Conservation (phyloP, 2,797 vertebrate species). For the Sebastes elongatus region DNA sequence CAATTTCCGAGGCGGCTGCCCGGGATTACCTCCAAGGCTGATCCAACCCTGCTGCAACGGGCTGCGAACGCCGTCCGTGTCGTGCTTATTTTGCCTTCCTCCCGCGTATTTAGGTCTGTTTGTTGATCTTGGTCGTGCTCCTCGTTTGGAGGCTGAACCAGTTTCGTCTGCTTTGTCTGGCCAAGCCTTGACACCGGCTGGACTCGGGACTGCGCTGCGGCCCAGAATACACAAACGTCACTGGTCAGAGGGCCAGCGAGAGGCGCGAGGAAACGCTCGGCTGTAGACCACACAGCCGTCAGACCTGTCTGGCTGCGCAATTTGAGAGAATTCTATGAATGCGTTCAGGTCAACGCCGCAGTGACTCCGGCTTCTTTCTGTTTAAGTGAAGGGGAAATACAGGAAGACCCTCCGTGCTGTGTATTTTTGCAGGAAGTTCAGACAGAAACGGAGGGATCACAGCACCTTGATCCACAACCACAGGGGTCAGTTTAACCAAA, state of each 20-base stretch:
- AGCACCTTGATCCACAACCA: constrained; percentile 62
- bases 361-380: constrained; percentile 37
- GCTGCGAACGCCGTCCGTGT: constrained; percentile 19
- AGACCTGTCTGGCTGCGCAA: constrained; percentile 27
- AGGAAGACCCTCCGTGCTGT: constrained; percentile 56
- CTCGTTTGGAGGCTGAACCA: constrained; percentile 42
- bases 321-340: constrained; percentile 30
- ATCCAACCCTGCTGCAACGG: constrained; percentile 26
- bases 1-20: constrained; percentile 73
- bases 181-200: constrained; percentile 53
- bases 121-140: constrained; percentile 72
- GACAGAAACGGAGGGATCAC: constrained; percentile 63
- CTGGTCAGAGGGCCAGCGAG: constrained; percentile 44
- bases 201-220: constrained; percentile 19
- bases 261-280: constrained; percentile 18
- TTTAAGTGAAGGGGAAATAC: constrained; percentile 54
- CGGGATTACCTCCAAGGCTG: constrained; percentile 68
- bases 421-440: constrained; percentile 74
- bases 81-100: constrained; percentile 75
- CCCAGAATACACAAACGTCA: constrained; percentile 69
- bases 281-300: constrained; percentile 56
- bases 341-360: constrained; percentile 20
- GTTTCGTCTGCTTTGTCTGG: constrained; percentile 66
- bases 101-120: constrained; percentile 57
- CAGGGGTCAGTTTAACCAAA: constrained; percentile 70